Conservation (phyloP, 2,888 invertebrate genomes). For the Erebia aethiops region DNA sequence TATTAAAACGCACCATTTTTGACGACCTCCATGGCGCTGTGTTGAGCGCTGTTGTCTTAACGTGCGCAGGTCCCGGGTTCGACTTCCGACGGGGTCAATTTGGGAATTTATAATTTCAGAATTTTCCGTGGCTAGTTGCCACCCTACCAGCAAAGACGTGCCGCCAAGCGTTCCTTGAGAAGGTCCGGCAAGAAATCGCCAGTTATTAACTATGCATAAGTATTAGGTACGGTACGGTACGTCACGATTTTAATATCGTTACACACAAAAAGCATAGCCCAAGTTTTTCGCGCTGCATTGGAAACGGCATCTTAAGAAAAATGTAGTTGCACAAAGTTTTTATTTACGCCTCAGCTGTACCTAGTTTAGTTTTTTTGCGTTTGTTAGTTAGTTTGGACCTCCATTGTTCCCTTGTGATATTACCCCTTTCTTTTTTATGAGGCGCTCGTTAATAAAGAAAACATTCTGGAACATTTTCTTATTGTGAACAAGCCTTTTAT, state of each 20-base stretch:
- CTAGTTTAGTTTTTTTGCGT: slow-evolving; percentile 28
- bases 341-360: slow-evolving; percentile 25
- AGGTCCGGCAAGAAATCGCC: too few relatives aligned
- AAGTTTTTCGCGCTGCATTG: slow-evolving; percentile 7
- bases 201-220: too few relatives aligned
- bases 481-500: slow-evolving; percentile 4
- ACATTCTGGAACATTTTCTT: slow-evolving; percentile 12
- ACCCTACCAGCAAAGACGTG: too few relatives aligned
- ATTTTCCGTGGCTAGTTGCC: too few relatives aligned
- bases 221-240: neutral
- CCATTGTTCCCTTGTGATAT: slow-evolving; percentile 33
- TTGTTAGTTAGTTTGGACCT: slow-evolving; percentile 33
- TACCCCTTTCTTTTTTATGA: slow-evolving; percentile 28
- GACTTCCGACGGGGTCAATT: too few relatives aligned
- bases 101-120: too few relatives aligned
- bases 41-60: too few relatives aligned
- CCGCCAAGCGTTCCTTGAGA: too few relatives aligned
- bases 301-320: slow-evolving; percentile 14
- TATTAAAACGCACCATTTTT: too few relatives aligned
- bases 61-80: too few relatives aligned
- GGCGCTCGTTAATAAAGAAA: slow-evolving; percentile 24
- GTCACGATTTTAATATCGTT: neutral
- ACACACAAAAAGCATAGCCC: neutral
- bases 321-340: slow-evolving; percentile 30
- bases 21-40: too few relatives aligned